Percentiles rank a stretch among this genome's conserved stretches.
Evolutionary conservation across 2,113 vertebrate species (phyloP).

Genomic region (Nestor notabilis): DNA sequence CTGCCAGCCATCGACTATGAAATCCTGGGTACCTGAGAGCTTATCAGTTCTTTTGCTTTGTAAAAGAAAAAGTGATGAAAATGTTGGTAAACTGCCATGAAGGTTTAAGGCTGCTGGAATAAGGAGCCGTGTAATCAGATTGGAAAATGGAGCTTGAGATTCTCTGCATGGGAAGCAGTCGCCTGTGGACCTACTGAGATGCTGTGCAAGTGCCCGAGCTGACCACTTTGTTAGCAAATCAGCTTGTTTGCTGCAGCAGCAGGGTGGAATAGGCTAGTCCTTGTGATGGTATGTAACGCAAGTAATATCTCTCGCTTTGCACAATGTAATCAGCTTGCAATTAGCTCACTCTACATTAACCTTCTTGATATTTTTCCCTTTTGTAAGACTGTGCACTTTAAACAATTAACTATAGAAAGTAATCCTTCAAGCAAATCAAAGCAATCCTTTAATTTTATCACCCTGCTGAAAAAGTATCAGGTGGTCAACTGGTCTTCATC

Average conservation of each 20-base stretch:
- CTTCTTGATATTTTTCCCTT: conserved; percentile 69
- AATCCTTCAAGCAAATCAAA: conserved; percentile 82
- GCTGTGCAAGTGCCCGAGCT: conserved; percentile 77
- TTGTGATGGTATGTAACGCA: conserved; percentile 79
- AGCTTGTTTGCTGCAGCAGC: conserved; percentile 76
- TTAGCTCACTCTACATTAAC: conserved; percentile 76
- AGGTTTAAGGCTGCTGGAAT: conserved; percentile 89
- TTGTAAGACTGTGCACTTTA: conserved; percentile 72
- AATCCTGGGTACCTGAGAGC: conserved; percentile 88
- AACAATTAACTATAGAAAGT: conserved; percentile 78
- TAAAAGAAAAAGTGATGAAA: conserved; percentile 82
- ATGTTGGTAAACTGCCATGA: conserved; percentile 87
- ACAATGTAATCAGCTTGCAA: conserved; percentile 78
- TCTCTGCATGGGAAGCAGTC: conserved; percentile 77
- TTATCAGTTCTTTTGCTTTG: conserved; percentile 88
- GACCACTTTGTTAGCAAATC: conserved; percentile 84
- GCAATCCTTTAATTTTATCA: conserved; percentile 84
- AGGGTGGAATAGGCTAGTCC: conserved; percentile 74
- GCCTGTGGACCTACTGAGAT: conserved; percentile 80
- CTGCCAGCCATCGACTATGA: conserved; percentile 88
- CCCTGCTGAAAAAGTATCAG: conserved; percentile 82
- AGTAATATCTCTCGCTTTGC: conserved; percentile 78
- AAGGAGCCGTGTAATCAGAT: conserved; percentile 84
- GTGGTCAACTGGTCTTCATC: conserved; percentile 79
- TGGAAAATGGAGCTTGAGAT: conserved; percentile 81